These are phyloP conservation scores for Papilio gigon DNA, from an alignment of 2,888 invertebrate species.

Conservation along the genomic window DNA sequence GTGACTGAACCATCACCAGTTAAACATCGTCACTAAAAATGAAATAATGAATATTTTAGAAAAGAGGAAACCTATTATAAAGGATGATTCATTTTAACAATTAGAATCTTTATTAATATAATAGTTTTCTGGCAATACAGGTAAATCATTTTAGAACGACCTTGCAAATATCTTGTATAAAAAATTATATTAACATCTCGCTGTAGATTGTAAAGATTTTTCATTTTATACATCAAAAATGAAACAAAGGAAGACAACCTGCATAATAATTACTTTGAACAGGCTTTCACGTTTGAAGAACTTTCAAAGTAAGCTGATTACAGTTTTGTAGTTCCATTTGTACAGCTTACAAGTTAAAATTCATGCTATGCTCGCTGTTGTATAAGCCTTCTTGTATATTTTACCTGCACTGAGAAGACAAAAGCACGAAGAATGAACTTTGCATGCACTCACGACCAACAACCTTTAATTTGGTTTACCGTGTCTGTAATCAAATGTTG, in stretches of 20 bases:
- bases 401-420: not conserved
- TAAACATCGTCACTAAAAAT: no score
- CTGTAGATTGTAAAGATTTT: not conserved
- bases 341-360: slow-evolving; percentile 9
- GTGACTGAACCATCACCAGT: no score
- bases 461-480: no score
- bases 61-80: no score
- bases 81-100: no score
- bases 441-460: no score
- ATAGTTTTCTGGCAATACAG: no score
- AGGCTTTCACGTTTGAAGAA: slow-evolving; percentile 4
- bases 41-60: no score
- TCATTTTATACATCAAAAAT: not conserved
- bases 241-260: not conserved
- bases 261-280: slow-evolving; percentile 6
- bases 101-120: no score
- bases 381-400: not conserved
- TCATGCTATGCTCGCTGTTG: not conserved
- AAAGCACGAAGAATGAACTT: no score
- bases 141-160: not conserved
- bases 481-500: no score
- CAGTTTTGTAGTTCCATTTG: slow-evolving; percentile 17
- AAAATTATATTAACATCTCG: not conserved
- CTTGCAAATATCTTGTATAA: not conserved
- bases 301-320: slow-evolving; percentile 14